A percentile compares a stretch with the other conserved stretches of the same genome.
Conservation (phyloP, 2,113 vertebrate genomes). For the Pomatostomus ruficeps region DNA sequence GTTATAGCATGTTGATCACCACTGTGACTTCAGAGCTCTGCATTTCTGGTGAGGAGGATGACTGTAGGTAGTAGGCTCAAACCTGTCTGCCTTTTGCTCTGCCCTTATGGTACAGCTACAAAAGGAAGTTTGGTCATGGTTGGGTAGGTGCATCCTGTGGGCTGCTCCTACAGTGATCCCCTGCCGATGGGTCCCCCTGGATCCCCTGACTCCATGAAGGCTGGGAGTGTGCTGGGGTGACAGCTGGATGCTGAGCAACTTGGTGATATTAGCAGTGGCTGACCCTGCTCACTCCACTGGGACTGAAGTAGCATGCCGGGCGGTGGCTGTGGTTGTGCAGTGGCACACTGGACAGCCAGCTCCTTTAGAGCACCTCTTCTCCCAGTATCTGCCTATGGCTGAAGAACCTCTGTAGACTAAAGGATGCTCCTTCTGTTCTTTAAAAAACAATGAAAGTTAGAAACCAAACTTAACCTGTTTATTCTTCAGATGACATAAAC, state of each 20-base stretch:
- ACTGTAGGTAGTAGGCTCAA: neutral
- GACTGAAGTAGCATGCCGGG: neutral
- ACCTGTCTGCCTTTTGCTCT: neutral
- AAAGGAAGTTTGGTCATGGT: neutral
- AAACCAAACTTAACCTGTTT: neutral
- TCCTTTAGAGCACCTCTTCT: neutral
- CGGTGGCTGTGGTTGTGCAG: neutral
- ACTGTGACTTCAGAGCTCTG: neutral
- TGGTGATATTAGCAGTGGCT: neutral
- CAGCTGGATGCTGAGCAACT: neutral
- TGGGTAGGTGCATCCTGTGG: neutral
- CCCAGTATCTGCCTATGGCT: neutral
- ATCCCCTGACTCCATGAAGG: neutral
- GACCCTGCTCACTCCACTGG: fast-evolving
- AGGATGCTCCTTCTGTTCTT: neutral
- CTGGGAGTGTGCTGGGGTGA: neutral
- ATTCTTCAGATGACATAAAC: neutral
- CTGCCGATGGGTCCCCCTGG: neutral
- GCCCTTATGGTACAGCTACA: fast-evolving
- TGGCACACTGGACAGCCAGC: neutral
- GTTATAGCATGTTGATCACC: neutral
- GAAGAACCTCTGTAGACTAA: neutral
- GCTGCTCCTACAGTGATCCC: neutral
- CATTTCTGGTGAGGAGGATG: neutral
- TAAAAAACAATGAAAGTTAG: neutral